Conservation (phyloP, 2,888 invertebrate species). For the Tipula vernalis region DNA sequence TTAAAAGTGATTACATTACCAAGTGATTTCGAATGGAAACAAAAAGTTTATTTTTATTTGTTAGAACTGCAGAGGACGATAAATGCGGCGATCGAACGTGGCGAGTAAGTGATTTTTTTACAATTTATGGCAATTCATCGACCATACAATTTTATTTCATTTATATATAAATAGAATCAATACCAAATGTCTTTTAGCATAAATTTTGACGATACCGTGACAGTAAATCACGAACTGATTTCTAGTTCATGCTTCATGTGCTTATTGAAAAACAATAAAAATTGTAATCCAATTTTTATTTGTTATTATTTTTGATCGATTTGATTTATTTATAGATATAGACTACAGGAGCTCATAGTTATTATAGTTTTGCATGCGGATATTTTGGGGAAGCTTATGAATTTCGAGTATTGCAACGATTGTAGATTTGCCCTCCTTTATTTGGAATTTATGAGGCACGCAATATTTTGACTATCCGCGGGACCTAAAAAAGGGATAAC, state of each 20-base stretch:
- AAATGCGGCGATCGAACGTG: constrained; percentile 29
- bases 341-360: background rate
- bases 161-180: background rate
- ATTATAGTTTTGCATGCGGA: background rate
- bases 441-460: background rate
- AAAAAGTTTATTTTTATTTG: constrained; percentile 41
- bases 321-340: background rate
- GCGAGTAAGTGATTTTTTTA: constrained; percentile 22
- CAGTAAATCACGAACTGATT: background rate
- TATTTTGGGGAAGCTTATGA: background rate
- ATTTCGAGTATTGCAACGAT: background rate
- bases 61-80: constrained; percentile 41
- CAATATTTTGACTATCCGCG: background rate
- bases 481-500: background rate
- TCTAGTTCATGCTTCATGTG: background rate
- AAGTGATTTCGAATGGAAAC: constrained; percentile 44
- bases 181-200: background rate
- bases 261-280: background rate
- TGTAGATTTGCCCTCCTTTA: background rate
- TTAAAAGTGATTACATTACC: constrained; percentile 35
- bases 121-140: background rate
- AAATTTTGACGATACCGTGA: background rate
- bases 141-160: background rate
- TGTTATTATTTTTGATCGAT: background rate
- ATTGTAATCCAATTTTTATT: background rate